Conservation (phyloP, 2,113 vertebrate species). For the Crotophaga sulcirostris region DNA sequence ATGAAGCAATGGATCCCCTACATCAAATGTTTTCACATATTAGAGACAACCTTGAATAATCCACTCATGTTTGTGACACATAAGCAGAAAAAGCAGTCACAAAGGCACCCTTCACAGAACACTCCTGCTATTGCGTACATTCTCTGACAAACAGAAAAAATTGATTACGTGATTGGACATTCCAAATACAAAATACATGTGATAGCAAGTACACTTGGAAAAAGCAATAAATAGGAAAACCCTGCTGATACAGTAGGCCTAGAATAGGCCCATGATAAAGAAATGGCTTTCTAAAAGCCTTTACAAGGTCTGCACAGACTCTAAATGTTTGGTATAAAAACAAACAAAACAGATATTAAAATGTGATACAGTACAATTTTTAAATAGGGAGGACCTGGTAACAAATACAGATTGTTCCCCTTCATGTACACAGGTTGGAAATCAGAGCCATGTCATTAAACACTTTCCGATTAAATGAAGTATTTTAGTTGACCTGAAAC, state of each 20-base stretch:
- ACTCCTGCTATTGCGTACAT: neutral
- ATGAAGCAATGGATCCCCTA: neutral
- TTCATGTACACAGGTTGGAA: neutral
- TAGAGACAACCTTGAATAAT: neutral
- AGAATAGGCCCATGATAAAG: neutral
- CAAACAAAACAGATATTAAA: neutral
- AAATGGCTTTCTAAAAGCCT: conserved; percentile 28
- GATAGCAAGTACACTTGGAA: neutral
- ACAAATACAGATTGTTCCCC: neutral
- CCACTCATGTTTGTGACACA: neutral
- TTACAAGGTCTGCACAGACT: conserved; percentile 4
- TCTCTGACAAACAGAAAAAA: neutral
- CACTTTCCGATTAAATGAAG: neutral
- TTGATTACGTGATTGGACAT: neutral
- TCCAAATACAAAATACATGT: neutral
- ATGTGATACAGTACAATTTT: neutral
- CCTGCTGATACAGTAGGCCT: conserved; percentile 4
- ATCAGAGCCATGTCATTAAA: neutral
- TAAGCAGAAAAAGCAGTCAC: neutral
- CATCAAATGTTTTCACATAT: neutral
- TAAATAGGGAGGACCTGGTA: neutral
- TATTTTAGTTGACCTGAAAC: neutral
- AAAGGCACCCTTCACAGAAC: neutral
- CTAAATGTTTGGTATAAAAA: neutral
- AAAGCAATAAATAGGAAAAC: conserved; percentile 44